phyloP scores from a whole-genome alignment of 1,140 invertebrate genomes.

The Spodoptera frugiperda region DNA sequence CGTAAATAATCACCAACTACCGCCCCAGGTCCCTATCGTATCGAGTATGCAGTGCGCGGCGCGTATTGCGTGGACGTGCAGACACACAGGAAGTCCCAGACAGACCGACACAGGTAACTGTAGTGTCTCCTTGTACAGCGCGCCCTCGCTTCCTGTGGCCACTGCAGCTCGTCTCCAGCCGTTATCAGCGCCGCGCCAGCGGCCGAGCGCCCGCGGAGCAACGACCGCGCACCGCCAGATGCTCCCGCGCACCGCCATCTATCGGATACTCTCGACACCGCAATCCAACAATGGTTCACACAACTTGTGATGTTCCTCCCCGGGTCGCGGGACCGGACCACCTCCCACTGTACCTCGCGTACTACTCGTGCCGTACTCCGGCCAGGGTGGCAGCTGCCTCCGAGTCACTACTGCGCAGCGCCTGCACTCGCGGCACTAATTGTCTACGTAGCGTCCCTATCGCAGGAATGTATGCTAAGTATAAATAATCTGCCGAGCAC shows the following conservation, averaged over 20 bases:
- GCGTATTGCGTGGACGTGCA: background rate
- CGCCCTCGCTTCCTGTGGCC: background rate
- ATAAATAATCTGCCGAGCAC: too few species aligned
- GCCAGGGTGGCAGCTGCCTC: too few species aligned
- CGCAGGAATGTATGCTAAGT: too few species aligned
- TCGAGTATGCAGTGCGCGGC: background rate
- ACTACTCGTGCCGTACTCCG: background rate
- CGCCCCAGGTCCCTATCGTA: too few species aligned
- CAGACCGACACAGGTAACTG: constrained; percentile 3
- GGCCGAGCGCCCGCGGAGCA: constrained; percentile 56
- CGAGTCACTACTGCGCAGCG: too few species aligned
- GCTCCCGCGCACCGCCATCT: constrained; percentile 58
- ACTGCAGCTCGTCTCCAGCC: too few species aligned
- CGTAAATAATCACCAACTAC: too few species aligned
- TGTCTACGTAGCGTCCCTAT: too few species aligned
- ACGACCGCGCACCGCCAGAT: constrained; percentile 61
- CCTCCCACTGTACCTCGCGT: background rate
- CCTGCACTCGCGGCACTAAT: too few species aligned
- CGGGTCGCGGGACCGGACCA: background rate
- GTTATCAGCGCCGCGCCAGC: constrained; percentile 9
- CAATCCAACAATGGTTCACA: constrained; percentile 42
- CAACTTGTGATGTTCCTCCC: background rate
- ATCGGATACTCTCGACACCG: constrained; percentile 46
- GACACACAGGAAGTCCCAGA: too few species aligned
- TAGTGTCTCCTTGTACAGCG: background rate